Conservation (phyloP, 2,888 invertebrate genomes). For the Mantis religiosa region DNA sequence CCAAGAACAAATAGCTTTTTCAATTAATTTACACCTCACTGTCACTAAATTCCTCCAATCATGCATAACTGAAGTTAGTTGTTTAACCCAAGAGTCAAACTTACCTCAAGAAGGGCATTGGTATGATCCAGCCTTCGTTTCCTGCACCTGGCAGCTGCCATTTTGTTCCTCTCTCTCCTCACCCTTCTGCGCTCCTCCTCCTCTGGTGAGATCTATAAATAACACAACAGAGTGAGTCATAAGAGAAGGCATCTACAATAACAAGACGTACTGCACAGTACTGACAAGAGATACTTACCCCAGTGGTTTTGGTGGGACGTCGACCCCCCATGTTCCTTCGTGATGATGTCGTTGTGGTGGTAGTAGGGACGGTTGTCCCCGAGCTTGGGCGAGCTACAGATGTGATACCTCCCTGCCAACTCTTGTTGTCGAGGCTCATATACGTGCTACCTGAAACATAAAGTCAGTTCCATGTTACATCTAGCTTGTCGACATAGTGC, state of each 20-base stretch:
- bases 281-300: conserved; percentile 38
- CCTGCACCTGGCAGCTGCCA: conserved; percentile 95
- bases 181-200: conserved; percentile 86
- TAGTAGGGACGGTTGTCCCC: background rate
- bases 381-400: conserved; percentile 23
- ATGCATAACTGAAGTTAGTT: too few relatives aligned
- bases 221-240: background rate
- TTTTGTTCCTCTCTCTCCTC: conserved; percentile 90
- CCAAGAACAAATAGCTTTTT: too few relatives aligned
- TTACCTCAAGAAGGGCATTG: conserved; percentile 75
- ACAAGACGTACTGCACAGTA: too few relatives aligned
- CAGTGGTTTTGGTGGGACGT: conserved; percentile 65
- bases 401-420: conserved; percentile 48
- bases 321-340: conserved; percentile 81
- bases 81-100: too few relatives aligned
- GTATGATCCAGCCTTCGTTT: conserved; percentile 95
- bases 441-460: conserved; percentile 32
- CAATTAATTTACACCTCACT: too few relatives aligned
- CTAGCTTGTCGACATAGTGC: too few relatives aligned
- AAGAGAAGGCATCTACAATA: too few relatives aligned
- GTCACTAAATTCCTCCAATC: too few relatives aligned
- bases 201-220: conserved; percentile 68
- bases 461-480: too few relatives aligned
- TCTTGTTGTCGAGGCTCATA: conserved; percentile 44
- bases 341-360: conserved; percentile 43